Evolutionary conservation across 2,797 vertebrate species (phyloP), one percentile per base, ranked within the genome.

Genomic region (Phoxinus dragarum): DNA sequence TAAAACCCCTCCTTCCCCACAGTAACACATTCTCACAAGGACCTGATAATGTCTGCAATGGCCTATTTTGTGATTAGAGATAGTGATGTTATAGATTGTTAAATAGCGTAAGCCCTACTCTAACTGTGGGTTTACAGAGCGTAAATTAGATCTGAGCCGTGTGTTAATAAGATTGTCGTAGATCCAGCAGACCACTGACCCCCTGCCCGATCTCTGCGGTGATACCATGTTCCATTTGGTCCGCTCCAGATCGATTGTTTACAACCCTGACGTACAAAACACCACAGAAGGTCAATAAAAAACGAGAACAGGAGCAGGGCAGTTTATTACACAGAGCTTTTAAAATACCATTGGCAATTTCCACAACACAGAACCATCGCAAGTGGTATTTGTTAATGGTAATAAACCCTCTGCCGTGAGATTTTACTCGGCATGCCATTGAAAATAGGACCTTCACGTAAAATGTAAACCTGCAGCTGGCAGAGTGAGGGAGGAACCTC

Each of bases 161-260:
- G 73, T 4, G 36, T 77, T 78, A 77, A 68, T 84, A 59, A 56
- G 82, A 82, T 82, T 82, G 52, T 47, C 6, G 68, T 34, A 82
- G 59, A 84, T 67, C 34, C 36, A 23, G 44, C 31, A 68, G 61
- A 69, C 38, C 68, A 44, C 34, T 44, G 38, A 64, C 34, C 42
- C 59, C 3, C 1, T 17, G n/a, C 16, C 54, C 10, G 11, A n/a
- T 52, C 31, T 12, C 40, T 17, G 49, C 9, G 9, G 14, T 31
- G 36, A 77, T 27, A 56, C 11, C 17, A 17, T 52, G 1, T 17
- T 75, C 61, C n/a, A 49, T 75, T 44, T 31, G 34, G 27, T 82
- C 68, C 42, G 7, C 88, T 72, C 40, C 69, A 88, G 89, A 93
- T 93, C 91, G 85, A 93, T 94, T 91, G 86, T 80, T 89, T 89